Evolutionary conservation across 2,797 vertebrate species (phyloP).

Genomic region (Hylomyscus alleni): DNA sequence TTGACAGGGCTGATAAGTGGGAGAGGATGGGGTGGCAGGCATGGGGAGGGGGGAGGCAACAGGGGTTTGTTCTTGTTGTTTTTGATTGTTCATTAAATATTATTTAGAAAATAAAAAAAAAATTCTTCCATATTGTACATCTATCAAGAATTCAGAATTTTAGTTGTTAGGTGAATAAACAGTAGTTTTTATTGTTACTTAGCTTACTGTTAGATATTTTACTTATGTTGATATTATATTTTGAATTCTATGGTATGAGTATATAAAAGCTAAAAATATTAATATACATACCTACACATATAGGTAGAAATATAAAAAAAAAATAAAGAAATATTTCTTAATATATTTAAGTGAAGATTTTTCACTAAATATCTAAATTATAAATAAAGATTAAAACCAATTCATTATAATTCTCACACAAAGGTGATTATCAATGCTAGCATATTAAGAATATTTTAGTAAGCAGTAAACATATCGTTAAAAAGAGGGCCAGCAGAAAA

Average conservation of each 20-base stretch:
- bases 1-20: no score
- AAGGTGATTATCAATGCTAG: not conserved
- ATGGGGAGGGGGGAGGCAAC: no score
- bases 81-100: no score
- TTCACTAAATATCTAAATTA: not conserved
- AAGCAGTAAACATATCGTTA: not conserved
- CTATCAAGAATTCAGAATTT: not conserved
- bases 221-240: not conserved
- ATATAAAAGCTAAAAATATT: not conserved
- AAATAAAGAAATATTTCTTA: no score
- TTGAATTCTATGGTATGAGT: not conserved
- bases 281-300: not conserved
- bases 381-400: not conserved
- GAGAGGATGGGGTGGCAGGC: no score
- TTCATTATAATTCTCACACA: not conserved
- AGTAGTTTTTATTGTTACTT: not conserved
- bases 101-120: no score
- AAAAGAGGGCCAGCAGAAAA: not conserved
- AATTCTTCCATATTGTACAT: not conserved
- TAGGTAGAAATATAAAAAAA: not conserved
- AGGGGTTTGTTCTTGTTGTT: no score
- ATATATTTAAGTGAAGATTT: not conserved
- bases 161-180: not conserved
- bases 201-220: not conserved
- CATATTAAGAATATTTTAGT: not conserved